Percentiles rank a stretch among this genome's conserved stretches.
Conservation (phyloP, 2,888 invertebrate species). For the Therioaphis trifolii region DNA sequence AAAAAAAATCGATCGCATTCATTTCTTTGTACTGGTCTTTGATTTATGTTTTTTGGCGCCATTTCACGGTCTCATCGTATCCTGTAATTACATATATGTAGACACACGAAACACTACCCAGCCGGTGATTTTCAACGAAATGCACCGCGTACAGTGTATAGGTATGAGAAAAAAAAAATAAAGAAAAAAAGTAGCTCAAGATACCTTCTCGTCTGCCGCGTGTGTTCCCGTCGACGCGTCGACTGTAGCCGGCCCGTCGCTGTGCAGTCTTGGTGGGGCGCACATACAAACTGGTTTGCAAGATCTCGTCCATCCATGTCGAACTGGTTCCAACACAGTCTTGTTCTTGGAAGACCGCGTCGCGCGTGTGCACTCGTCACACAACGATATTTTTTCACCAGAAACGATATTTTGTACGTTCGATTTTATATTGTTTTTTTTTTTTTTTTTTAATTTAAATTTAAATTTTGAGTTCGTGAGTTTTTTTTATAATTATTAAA, state of each 20-base stretch:
- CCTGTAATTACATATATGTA: no score
- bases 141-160: no score
- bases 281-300: constrained; percentile 47
- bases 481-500: no score
- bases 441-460: constrained; percentile 1
- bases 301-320: constrained; percentile 49
- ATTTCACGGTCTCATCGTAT: no score
- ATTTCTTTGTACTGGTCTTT: background rate
- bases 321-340: constrained; percentile 50
- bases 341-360: constrained; percentile 48
- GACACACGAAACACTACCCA: no score
- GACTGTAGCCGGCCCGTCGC: background rate
- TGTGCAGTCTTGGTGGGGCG: constrained; percentile 41
- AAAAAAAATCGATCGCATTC: background rate
- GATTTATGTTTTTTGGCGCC: no score
- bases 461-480: background rate
- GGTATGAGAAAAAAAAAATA: no score
- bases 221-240: background rate
- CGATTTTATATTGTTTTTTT: background rate
- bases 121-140: no score
- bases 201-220: constrained; percentile 33
- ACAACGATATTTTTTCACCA: background rate
- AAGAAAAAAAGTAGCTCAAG: constrained; percentile 50
- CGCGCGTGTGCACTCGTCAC: constrained; percentile 13
- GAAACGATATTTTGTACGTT: background rate